Conservation (phyloP, 2,888 invertebrate species). For the Limenitis arthemis region DNA sequence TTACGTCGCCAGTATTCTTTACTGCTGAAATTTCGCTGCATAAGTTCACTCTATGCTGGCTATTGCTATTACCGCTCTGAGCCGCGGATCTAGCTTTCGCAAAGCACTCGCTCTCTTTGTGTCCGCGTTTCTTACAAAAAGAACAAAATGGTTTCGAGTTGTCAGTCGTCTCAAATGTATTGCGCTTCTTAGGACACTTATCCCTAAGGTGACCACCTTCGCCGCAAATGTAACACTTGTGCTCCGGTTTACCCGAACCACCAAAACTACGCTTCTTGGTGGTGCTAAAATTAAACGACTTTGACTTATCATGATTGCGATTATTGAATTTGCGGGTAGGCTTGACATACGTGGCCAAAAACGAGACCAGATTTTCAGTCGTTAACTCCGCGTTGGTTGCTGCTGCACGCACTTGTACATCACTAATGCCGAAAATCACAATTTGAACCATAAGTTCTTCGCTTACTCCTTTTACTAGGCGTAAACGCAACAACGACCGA, state of each 20-base stretch:
- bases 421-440: too few relatives aligned
- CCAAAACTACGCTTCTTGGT: not conserved
- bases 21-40: not conserved
- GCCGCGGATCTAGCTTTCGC: conserved; percentile 9
- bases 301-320: not conserved
- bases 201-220: not conserved
- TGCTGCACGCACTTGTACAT: conserved; percentile 27
- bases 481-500: conserved; percentile 24
- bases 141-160: conserved; percentile 5
- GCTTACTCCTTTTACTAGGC: conserved; percentile 25
- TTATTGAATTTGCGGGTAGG: conserved; percentile 5
- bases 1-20: conserved; percentile 11
- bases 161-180: not conserved
- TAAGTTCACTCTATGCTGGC: conserved; percentile 22
- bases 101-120: conserved; percentile 23
- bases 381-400: conserved; percentile 25
- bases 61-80: not conserved
- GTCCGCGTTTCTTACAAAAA: conserved; percentile 27
- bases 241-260: not conserved
- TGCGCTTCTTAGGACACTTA: not conserved
- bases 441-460: conserved; percentile 28
- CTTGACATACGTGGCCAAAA: conserved; percentile 25
- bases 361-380: conserved; percentile 21
- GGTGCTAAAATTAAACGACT: too few relatives aligned
- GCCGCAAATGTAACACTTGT: not conserved